Conservation (phyloP, 2,888 invertebrate genomes). For the Eristalinus sepulchralis region DNA sequence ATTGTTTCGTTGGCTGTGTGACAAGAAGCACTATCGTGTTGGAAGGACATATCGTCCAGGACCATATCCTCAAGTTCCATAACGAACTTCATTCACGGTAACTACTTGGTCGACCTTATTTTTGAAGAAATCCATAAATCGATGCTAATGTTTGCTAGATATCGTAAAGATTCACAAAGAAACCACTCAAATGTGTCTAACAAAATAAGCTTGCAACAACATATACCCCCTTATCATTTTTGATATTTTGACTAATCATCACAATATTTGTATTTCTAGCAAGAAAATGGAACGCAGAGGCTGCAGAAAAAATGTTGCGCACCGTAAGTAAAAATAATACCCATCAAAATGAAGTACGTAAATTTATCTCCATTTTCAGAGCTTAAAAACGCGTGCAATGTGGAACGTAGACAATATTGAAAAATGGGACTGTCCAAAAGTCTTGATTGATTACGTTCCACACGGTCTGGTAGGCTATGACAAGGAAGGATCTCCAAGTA, state of each 20-base stretch:
- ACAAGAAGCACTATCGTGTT: too few species aligned
- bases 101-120: too few species aligned
- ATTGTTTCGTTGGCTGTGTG: too few species aligned
- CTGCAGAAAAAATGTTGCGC: constrained; percentile 95
- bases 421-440: constrained; percentile 87
- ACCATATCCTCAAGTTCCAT: too few species aligned
- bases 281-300: constrained; percentile 91
- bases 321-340: constrained; percentile 84
- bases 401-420: constrained; percentile 88
- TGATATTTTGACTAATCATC: background rate
- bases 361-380: constrained; percentile 17
- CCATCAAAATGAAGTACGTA: background rate
- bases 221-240: too few species aligned
- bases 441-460: constrained; percentile 87
- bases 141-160: too few species aligned
- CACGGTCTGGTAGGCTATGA: constrained; percentile 91
- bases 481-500: constrained; percentile 89
- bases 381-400: constrained; percentile 77
- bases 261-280: constrained; percentile 81
- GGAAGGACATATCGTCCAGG: too few species aligned
- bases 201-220: too few species aligned
- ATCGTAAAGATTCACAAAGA: too few species aligned
- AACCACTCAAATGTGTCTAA: too few species aligned
- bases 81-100: too few species aligned
- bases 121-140: too few species aligned